Evolutionary conservation across 2,888 invertebrate species (phyloP), one percentile per base, ranked within the genome.

Genomic region (Selenia dentaria): DNA sequence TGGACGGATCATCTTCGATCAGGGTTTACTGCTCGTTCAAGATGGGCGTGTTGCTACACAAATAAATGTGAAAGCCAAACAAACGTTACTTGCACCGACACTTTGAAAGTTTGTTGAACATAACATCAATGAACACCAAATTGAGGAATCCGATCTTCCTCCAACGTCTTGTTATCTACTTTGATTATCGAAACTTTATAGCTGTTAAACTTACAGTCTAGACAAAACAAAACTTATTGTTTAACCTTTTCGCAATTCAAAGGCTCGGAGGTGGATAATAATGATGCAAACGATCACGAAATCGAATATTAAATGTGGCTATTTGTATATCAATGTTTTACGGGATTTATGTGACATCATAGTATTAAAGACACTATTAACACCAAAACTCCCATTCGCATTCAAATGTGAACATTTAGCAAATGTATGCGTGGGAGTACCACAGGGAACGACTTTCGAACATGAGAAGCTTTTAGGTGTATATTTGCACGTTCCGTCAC

Each of bases 1-100:
- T 67, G 63, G 66, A 71, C 62, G 70, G 74, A 83, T 81, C 73
- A 78, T 69, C 67, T 60, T 67, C 68, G 72, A 81, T 81, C 76
- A 72, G 69, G 72, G 75, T 78, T 79, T 79, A 81, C 74, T 70
- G 70, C 67, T 66, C 59, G 69, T 59, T 62, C 58, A 66, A 68
- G 67, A 64, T 54, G 63, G 59, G 44, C 50, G 54, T 51, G 52
- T 51, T 42, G 32, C 37, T 48, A 47, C 51, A 51, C 44, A 42
- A 51, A 42, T 45, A 40, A 34, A 48, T 46, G 48, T 48, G 43
- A 57, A 54, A 57, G 52, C 52, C 45, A 57, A 57, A 52, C 51
- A 57, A 42, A 52, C 27, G 33, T 37, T 41, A 47, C 41, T 41
- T 37, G 41, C 45, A 47, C 43, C 41, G 44, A 42, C 50, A 42